Evolutionary conservation across 2,797 vertebrate species (phyloP).

Genomic region (Sylvia borin): DNA sequence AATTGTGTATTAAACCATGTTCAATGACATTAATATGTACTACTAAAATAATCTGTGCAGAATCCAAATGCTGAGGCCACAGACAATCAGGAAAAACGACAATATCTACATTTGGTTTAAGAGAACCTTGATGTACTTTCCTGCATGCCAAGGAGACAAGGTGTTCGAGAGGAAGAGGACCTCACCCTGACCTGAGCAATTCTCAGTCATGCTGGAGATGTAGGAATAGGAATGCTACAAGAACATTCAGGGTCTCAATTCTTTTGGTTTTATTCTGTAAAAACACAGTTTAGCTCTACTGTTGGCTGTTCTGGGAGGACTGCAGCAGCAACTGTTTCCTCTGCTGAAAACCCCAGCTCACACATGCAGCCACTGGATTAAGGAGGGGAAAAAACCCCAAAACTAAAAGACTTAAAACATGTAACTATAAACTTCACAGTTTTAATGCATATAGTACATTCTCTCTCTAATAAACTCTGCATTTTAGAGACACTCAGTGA

Average conservation of each 20-base stretch:
- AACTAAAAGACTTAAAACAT: background rate
- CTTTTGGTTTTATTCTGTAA: background rate
- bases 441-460: background rate
- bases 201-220: background rate
- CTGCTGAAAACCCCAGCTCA: background rate
- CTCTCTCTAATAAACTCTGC: background rate
- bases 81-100: background rate
- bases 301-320: background rate
- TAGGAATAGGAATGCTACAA: background rate
- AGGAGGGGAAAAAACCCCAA: background rate
- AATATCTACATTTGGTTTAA: background rate
- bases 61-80: background rate
- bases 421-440: background rate
- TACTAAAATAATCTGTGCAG: background rate
- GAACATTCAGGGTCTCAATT: background rate
- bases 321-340: background rate
- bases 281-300: background rate
- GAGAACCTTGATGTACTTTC: background rate
- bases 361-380: rapidly evolving
- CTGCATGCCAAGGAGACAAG: rapidly evolving
- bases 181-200: background rate
- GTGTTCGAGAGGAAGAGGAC: background rate
- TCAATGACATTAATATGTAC: background rate
- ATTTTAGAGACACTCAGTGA: background rate
- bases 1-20: background rate